These are phyloP conservation scores for Drosophila histrio DNA, from an alignment of 2,888 invertebrate genomes.

Conservation along the genomic window DNA sequence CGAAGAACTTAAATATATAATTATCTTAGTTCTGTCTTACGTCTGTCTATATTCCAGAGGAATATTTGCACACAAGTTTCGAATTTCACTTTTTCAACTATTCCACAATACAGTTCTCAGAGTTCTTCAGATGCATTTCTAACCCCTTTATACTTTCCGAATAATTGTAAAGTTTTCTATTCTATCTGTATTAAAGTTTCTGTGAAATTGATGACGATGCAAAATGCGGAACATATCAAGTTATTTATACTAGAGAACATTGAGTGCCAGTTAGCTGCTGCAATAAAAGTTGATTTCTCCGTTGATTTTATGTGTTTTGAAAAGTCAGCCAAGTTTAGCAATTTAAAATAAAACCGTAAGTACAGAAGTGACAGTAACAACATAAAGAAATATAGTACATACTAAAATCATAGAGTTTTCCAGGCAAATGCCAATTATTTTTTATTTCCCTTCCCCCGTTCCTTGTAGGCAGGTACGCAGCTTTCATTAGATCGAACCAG, in stretches of 20 bases:
- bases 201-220: not conserved
- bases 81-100: too few species aligned
- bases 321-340: constrained; percentile 50
- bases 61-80: too few species aligned
- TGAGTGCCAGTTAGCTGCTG: constrained; percentile 11
- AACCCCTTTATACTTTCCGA: not conserved
- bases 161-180: not conserved
- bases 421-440: constrained; percentile 59
- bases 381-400: constrained; percentile 28
- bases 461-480: constrained; percentile 1
- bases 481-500: constrained; percentile 24
- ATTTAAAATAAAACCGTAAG: constrained; percentile 60
- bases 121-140: not conserved
- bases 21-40: too few species aligned
- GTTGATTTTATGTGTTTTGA: constrained; percentile 33
- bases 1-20: not conserved
- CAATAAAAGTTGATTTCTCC: constrained; percentile 34
- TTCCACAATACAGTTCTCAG: too few species aligned
- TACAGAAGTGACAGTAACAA: constrained; percentile 42
- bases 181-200: not conserved
- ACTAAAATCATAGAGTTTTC: constrained; percentile 67
- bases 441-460: not conserved
- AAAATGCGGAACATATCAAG: not conserved
- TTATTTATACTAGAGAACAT: not conserved
- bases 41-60: too few species aligned